These are phyloP conservation scores for Procambarus clarkii DNA, from an alignment of 1,140 invertebrate species.

Conservation along the genomic window DNA sequence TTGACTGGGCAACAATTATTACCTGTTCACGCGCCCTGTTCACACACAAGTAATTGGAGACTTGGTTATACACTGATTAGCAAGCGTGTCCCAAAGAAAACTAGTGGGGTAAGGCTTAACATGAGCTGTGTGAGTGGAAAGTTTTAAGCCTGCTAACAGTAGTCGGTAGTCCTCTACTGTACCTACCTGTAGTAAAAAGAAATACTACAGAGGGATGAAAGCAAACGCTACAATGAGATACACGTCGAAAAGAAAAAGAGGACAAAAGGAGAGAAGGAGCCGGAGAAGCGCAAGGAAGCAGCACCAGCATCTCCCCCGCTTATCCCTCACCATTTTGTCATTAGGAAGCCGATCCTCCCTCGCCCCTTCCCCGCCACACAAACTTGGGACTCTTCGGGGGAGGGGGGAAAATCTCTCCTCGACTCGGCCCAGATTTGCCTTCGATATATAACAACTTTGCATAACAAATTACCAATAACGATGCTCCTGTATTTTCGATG, in stretches of 20 bases:
- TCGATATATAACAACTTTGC: slow-evolving; percentile 20
- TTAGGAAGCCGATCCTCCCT: background rate
- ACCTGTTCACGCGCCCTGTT: too few species aligned
- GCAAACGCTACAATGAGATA: background rate
- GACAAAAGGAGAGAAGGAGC: background rate
- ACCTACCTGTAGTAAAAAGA: too few species aligned
- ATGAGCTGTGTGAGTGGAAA: too few species aligned
- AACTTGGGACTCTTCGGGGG: background rate
- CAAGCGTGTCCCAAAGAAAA: too few species aligned
- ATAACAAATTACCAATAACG: slow-evolving; percentile 18
- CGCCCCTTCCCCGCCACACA: background rate
- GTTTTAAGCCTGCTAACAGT: too few species aligned
- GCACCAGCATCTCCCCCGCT: background rate
- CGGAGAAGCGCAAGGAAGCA: background rate
- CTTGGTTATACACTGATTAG: too few species aligned
- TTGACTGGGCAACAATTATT: too few species aligned
- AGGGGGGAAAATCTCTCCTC: background rate
- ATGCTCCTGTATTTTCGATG: slow-evolving; percentile 19
- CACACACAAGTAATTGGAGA: too few species aligned
- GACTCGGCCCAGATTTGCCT: slow-evolving; percentile 15
- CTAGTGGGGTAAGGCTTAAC: too few species aligned
- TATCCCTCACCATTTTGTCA: slow-evolving; percentile 10
- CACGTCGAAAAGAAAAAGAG: background rate
- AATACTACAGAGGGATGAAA: too few species aligned
- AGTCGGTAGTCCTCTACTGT: too few species aligned